Base-by-base conservation (phyloP, 2,797 vertebrate genomes). In the Cyprinodon diabolis region DNA sequence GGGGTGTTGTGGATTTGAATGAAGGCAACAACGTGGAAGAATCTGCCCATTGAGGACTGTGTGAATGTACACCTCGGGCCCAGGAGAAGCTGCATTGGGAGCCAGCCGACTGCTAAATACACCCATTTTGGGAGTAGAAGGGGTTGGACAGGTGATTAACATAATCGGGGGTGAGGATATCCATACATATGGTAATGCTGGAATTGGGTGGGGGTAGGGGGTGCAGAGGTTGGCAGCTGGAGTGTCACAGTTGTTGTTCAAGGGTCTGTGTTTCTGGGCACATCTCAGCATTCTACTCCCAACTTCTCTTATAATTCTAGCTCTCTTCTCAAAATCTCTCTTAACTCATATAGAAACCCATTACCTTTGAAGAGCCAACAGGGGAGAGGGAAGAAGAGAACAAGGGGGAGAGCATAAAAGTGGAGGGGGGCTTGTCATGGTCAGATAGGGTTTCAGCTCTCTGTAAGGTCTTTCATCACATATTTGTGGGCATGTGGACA, bases 21-120 rank as follows among this genome's bases (percentile, higher is more conserved):
- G 97, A 97, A 98, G 96, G 96, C 97, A 99, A 97, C 96, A 98
- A 96, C 94, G 96, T 98, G 98, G 97, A 99, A 99, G 97, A 99
- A 98, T 98, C 97, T 97, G 97, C 95, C 96, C 96, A 97, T 98
- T 99, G 96, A 99, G 92, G 89, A 90, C 93, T 89, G 82, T 96
- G 96, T 98, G 96, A 99, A 98, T 98, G 97, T 98, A 97, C 97
- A 98, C 96, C 97, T 97, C 96, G 96, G 94, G 96, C 96, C 96
- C 95, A 96, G 96, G 96, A 96, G 96, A 96, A 97, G 96, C 96
- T 94, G 95, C 93, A 97, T 98, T 98, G 95, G 97, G 96, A 97
- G 95, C 96, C 97, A 97, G 95, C 96, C 96, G 96, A 98, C 96
- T 98, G 97, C 98, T 98, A 98, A 98, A 98, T 98, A 95, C 97